These are phyloP conservation scores for Hyperoplus lanceolatus DNA, from an alignment of 2,797 vertebrate genomes.

Conservation along the genomic window DNA sequence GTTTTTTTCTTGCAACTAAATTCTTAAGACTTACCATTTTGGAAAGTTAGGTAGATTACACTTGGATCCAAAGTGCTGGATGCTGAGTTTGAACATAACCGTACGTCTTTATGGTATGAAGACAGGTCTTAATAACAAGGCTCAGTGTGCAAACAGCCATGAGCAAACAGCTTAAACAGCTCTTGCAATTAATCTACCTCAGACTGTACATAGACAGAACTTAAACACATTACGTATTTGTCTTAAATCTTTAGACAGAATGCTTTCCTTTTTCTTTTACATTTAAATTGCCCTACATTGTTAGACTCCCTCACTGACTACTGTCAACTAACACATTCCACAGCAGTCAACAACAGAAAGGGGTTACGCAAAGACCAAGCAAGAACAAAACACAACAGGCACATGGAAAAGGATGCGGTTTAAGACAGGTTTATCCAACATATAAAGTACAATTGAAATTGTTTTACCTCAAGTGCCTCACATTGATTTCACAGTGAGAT, in stretches of 20 bases:
- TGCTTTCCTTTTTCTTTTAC: conserved; percentile 3
- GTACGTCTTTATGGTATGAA: neutral
- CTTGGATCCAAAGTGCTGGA: conserved; percentile 3
- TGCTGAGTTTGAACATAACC: conserved; percentile 4
- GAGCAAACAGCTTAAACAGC: conserved; percentile 52
- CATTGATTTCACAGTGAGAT: conserved; percentile 63
- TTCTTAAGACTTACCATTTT: neutral
- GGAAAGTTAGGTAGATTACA: neutral
- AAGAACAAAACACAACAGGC: conserved; percentile 6
- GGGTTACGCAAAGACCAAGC: neutral
- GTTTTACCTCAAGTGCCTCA: conserved; percentile 73
- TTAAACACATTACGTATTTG: conserved; percentile 48
- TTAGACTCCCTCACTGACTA: conserved; percentile 26
- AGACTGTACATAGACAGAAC: conserved; percentile 7
- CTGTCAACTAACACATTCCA: conserved; percentile 69
- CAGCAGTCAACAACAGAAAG: conserved; percentile 33
- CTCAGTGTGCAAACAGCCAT: conserved; percentile 49
- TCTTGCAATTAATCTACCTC: conserved; percentile 20
- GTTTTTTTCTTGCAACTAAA: neutral
- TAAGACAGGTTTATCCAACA: conserved; percentile 11
- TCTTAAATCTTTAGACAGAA: conserved; percentile 68
- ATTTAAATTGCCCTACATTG: conserved; percentile 22
- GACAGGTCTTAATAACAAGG: conserved; percentile 30
- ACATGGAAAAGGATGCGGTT: neutral
- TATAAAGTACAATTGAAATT: conserved; percentile 45